A percentile compares a stretch with the other conserved stretches of the same genome.
These are phyloP conservation scores for Ladona fulva DNA, from an alignment of 1,140 invertebrate species.

Conservation along the genomic window DNA sequence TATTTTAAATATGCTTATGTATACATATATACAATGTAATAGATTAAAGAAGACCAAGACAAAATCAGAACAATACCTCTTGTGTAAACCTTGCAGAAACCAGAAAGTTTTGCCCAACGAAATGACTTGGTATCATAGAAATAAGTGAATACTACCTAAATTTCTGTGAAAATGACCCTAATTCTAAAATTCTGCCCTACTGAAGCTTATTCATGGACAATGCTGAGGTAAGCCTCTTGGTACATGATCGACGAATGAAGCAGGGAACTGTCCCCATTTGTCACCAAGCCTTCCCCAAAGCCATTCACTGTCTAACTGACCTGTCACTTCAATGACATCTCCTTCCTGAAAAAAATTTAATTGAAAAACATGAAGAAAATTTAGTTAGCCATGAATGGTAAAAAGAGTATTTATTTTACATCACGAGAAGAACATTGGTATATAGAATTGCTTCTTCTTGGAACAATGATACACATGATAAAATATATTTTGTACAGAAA, in stretches of 20 bases:
- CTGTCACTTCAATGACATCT: constrained; percentile 58
- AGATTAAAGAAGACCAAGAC: neutral
- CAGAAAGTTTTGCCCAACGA: neutral
- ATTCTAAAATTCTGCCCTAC: neutral
- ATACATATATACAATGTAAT: neutral
- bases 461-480: neutral
- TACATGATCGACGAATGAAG: constrained; percentile 61
- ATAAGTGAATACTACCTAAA: neutral
- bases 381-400: no score
- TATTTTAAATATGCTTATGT: no score
- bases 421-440: neutral
- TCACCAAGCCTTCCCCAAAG: constrained; percentile 61
- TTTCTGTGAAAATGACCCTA: neutral
- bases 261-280: constrained; percentile 66
- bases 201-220: neutral
- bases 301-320: constrained; percentile 70
- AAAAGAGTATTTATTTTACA: neutral
- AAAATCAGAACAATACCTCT: neutral
- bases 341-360: constrained; percentile 45
- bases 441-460: neutral
- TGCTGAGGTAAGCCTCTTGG: constrained; percentile 28
- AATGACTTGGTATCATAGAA: neutral
- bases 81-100: neutral
- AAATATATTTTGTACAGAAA: no score
- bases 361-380: constrained; percentile 39